Base-by-base conservation (phyloP, 2,888 invertebrate species). In the Ptychoptera contaminata region DNA sequence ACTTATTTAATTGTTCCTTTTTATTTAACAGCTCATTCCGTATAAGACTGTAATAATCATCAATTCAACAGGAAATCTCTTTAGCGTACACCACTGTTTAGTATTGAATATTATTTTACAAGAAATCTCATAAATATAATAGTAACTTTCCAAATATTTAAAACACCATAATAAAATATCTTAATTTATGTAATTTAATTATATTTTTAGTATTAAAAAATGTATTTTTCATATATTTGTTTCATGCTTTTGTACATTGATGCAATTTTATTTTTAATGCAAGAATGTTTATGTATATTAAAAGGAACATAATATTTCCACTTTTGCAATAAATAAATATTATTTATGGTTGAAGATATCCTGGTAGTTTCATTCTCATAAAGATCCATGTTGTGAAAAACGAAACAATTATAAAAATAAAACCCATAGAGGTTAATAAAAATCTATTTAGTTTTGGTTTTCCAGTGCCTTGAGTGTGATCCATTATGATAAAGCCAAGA, bases 331-430 rank as follows among this genome's bases (percentile, higher is more conserved):
- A 36, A 12, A 36, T 11, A 14, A 39, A 39, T 16, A 6, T 16
- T 40, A 23, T 16, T 51, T 59, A 65, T 12, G 62, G 59, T 44
- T 81, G 80, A 53, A 82, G 65, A 60, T 82, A 82, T 38, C 82
- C 82, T 59, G 97, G 97, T 53, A 98, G 65, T 68, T 97, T 97
- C 90, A 98, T 97, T 55, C 88, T 76, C 94, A 97, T 97, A 62
- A 98, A 97, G 49, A 96, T 81, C 82, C 93, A 90, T 50, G 93
- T 93, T 37, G 92, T 91, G 55, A 90, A 84, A 68, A 94, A 97
- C 4, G 94, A 93, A 6, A 97, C 82, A 30, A 93, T 67, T 48
- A 97, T 86, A 58, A 88, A 88, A 37, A 91, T 75, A 59, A 93
- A 92, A 37, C 93, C 94, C 49, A 96, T 83, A 47, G 66, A 60